Conservation (phyloP, 2,888 invertebrate genomes). For the Candidula unifasciata region DNA sequence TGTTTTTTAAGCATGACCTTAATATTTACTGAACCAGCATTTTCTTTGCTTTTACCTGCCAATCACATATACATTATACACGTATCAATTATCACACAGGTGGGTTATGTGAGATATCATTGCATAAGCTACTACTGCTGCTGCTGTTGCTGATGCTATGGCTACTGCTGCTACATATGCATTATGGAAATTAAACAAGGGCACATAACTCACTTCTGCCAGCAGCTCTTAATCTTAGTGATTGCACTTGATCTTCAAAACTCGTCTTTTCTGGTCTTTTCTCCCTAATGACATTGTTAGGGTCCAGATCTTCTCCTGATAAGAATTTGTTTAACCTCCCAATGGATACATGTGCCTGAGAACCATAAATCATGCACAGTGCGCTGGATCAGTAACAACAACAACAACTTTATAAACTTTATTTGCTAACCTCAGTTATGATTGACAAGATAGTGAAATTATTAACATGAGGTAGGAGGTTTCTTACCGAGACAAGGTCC, state of each 20-base stretch:
- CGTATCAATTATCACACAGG: too few relatives aligned
- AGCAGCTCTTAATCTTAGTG: conserved; percentile 17
- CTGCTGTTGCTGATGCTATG: too few relatives aligned
- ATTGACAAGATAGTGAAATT: too few relatives aligned
- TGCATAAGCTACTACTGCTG: too few relatives aligned
- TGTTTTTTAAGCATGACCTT: too few relatives aligned
- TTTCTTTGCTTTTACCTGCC: too few relatives aligned
- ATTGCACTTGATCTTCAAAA: conserved; percentile 43
- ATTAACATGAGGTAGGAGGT: background rate
- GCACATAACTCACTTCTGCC: conserved; percentile 32
- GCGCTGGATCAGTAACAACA: background rate
- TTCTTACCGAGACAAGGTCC: conserved; percentile 75
- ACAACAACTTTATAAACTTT: background rate
- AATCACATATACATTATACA: too few relatives aligned
- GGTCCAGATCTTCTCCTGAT: conserved; percentile 47
- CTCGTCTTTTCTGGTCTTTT: conserved; percentile 9
- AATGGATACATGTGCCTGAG: conserved; percentile 51
- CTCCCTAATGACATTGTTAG: conserved; percentile 24
- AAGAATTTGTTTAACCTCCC: conserved; percentile 46
- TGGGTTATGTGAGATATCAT: too few relatives aligned
- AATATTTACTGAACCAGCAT: too few relatives aligned
- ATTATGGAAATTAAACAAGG: background rate
- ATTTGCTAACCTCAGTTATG: too few relatives aligned
- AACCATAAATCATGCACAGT: background rate
- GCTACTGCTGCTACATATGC: too few relatives aligned